Evolutionary conservation across 2,888 invertebrate genomes (phyloP).

Genomic region (Euproctis similis): DNA sequence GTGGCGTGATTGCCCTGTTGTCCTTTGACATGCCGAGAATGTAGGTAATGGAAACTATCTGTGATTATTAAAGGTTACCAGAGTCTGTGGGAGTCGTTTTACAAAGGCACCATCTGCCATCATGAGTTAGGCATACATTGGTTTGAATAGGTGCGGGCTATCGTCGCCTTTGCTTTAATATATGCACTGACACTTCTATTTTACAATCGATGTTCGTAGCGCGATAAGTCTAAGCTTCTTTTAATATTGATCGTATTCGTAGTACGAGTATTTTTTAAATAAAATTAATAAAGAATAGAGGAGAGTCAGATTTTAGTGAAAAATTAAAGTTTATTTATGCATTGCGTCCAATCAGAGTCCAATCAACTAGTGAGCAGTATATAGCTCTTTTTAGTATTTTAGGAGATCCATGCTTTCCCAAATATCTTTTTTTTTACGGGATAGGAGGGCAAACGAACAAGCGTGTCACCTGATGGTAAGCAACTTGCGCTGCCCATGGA

Average conservation of each 20-base stretch:
- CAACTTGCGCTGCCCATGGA: too few relatives aligned
- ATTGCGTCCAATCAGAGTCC: too few relatives aligned
- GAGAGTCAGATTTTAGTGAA: too few relatives aligned
- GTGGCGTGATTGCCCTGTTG: too few relatives aligned
- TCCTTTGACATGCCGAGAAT: conserved; percentile 40
- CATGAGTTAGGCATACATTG: conserved; percentile 64
- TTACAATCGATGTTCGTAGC: conserved; percentile 49
- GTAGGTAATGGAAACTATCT: conserved; percentile 59
- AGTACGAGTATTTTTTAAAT: conserved; percentile 9
- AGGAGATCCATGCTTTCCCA: too few relatives aligned
- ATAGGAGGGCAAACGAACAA: too few relatives aligned
- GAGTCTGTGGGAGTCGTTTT: conserved; percentile 49
- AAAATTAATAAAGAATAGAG: background rate
- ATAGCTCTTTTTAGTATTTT: too few relatives aligned
- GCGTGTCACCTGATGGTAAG: too few relatives aligned
- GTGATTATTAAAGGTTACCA: conserved; percentile 44
- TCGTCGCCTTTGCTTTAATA: conserved; percentile 65
- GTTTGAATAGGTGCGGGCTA: conserved; percentile 58
- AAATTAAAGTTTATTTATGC: conserved; percentile 14
- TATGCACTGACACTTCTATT: conserved; percentile 70
- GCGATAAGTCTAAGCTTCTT: conserved; percentile 40
- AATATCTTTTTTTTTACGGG: too few relatives aligned
- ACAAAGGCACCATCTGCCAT: conserved; percentile 64
- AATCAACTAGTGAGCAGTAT: too few relatives aligned
- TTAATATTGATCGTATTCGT: conserved; percentile 48